Conservation (phyloP, 2,888 invertebrate genomes). For the Oligia strigilis region DNA sequence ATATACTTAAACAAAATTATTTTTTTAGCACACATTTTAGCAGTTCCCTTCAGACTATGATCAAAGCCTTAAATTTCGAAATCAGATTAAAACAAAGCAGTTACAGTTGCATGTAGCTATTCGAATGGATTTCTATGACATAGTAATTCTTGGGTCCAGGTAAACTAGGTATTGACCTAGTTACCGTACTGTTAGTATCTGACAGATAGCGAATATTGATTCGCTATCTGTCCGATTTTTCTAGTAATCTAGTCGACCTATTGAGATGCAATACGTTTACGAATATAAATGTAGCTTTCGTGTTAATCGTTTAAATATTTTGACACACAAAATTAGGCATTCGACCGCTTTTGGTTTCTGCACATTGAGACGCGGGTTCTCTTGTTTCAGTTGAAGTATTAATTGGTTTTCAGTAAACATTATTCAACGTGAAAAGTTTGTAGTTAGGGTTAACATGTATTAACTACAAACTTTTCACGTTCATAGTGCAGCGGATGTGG, state of each 20-base stretch:
- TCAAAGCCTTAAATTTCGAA: not conserved
- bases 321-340: conserved; percentile 33
- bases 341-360: not conserved
- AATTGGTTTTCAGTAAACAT: not conserved
- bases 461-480: not conserved
- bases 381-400: not conserved
- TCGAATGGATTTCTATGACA: conserved; percentile 29
- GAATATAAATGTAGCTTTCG: conserved; percentile 32
- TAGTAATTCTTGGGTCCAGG: not conserved
- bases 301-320: conserved; percentile 34
- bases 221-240: conserved; percentile 12
- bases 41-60: not conserved
- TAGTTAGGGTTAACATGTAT: too few relatives aligned
- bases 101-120: not conserved
- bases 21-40: not conserved
- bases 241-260: conserved; percentile 28
- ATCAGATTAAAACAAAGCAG: conserved; percentile 1
- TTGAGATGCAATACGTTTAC: conserved; percentile 42
- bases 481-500: not conserved
- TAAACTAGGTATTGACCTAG: not conserved
- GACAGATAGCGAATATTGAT: conserved; percentile 2
- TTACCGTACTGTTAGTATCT: too few relatives aligned
- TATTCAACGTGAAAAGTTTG: too few relatives aligned
- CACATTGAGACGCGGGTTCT: not conserved
- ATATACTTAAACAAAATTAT: too few relatives aligned